phyloP scores from a whole-genome alignment of 1,140 invertebrate species.

The Drosophila dunni region DNA sequence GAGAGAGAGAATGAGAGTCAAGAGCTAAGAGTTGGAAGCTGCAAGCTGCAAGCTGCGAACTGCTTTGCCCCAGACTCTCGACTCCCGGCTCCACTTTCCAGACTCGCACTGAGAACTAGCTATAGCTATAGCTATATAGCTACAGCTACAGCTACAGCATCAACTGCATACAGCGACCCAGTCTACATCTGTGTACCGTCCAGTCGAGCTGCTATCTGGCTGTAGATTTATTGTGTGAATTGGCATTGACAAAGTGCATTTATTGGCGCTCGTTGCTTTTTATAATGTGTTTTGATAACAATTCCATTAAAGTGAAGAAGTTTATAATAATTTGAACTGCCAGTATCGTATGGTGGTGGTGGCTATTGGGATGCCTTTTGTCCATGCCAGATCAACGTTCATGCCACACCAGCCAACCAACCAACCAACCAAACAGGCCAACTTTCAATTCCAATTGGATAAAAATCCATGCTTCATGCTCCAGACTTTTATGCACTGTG shows the following conservation, averaged over 20 bases:
- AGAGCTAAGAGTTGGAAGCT: neutral
- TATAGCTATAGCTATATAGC: neutral
- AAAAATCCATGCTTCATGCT: no score
- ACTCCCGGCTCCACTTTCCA: neutral
- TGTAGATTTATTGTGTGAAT: conserved; percentile 81
- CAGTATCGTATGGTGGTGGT: conserved; percentile 5
- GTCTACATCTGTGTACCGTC: conserved; percentile 17
- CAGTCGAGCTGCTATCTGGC: conserved; percentile 69
- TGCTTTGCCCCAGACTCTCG: conserved; percentile 1
- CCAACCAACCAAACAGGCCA: neutral
- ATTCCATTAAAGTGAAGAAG: conserved; percentile 82
- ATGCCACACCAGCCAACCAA: neutral
- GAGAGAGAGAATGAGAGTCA: neutral
- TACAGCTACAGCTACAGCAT: neutral
- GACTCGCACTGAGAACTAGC: conserved; percentile 3
- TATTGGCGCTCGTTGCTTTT: conserved; percentile 68
- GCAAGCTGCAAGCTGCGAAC: neutral
- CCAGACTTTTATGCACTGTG: conserved; percentile 1
- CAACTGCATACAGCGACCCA: neutral
- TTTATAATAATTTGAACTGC: conserved; percentile 76
- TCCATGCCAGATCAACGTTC: neutral
- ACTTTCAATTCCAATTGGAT: neutral
- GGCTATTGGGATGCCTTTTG: neutral
- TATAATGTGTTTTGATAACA: conserved; percentile 82
- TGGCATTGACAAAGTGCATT: conserved; percentile 82